These are phyloP conservation scores for Thalassophryne amazonica DNA, from an alignment of 2,797 vertebrate species.

Conservation along the genomic window DNA sequence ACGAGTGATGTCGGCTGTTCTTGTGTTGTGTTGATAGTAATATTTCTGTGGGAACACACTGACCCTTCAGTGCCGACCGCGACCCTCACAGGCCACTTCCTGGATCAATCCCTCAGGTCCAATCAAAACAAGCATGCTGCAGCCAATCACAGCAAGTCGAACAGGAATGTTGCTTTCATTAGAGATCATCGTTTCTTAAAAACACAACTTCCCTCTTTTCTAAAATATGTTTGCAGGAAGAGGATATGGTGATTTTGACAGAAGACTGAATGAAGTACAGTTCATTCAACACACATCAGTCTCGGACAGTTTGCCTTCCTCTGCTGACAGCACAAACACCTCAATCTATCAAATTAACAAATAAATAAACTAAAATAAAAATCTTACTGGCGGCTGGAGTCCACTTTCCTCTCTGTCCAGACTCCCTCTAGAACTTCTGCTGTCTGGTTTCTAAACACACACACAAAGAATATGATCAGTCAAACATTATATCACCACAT, in stretches of 20 bases:
- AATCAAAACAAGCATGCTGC: conserved; percentile 55
- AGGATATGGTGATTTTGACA: background rate
- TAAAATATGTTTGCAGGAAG: background rate
- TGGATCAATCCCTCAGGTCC: conserved; percentile 31
- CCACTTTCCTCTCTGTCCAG: conserved; percentile 89
- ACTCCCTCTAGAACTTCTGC: conserved; percentile 91
- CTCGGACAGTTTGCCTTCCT: background rate
- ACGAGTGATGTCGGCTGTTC: background rate
- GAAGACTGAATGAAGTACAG: background rate
- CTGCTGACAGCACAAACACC: background rate
- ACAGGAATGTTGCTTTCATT: conserved; percentile 11
- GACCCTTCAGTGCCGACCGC: conserved; percentile 56
- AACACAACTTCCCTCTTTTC: conserved; percentile 13
- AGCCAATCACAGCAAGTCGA: background rate
- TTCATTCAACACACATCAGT: background rate
- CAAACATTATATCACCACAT: background rate
- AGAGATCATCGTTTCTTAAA: conserved; percentile 12
- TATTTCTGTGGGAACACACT: conserved; percentile 60
- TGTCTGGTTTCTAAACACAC: conserved; percentile 89
- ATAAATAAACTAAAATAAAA: conserved; percentile 8
- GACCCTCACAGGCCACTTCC: conserved; percentile 56
- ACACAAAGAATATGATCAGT: conserved; percentile 27
- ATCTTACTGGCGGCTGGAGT: conserved; percentile 91
- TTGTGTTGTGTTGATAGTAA: conserved; percentile 50
- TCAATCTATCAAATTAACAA: background rate